phyloP scores from a whole-genome alignment of 2,797 vertebrate species.

The Hyperoplus lanceolatus region DNA sequence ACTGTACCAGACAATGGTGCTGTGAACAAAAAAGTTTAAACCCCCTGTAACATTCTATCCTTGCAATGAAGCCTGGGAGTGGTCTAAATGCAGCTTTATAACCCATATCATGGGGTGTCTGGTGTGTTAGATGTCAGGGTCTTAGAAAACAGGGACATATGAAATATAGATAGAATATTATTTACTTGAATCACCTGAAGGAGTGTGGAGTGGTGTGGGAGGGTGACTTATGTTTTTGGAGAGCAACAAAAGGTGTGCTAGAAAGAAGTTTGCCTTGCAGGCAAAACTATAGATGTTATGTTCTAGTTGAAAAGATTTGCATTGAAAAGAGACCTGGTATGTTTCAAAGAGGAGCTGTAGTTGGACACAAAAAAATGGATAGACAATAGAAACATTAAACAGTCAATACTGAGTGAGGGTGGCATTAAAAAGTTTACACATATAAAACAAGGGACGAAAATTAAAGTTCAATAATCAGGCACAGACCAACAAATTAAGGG shows the following conservation, averaged over 20 bases:
- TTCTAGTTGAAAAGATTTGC: conserved; percentile 43
- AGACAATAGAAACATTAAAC: conserved; percentile 23
- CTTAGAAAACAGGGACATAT: conserved; percentile 79
- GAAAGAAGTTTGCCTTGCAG: conserved; percentile 66
- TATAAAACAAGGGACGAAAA: conserved; percentile 36
- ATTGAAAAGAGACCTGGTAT: conserved; percentile 56
- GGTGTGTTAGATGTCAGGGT: conserved; percentile 76
- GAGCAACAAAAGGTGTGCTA: conserved; percentile 82
- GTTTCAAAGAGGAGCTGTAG: conserved; percentile 55
- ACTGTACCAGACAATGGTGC: conserved; percentile 58
- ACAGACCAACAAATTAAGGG: conserved; percentile 36
- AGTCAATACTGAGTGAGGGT: conserved; percentile 4
- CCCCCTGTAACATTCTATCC: conserved; percentile 69
- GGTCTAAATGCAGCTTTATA: conserved; percentile 75
- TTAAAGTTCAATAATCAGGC: conserved; percentile 23
- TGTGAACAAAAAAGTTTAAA: conserved; percentile 57
- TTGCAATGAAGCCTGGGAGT: conserved; percentile 60
- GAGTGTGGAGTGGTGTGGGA: conserved; percentile 31
- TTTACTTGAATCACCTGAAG: conserved; percentile 74
- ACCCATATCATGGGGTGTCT: conserved; percentile 62
- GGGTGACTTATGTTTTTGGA: conserved; percentile 67
- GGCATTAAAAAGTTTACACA: conserved; percentile 29
- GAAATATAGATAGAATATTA: conserved; percentile 82
- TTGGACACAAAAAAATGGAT: conserved; percentile 32
- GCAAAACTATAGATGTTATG: conserved; percentile 60